These are phyloP conservation scores for Hippopotamyrus pictus DNA, from an alignment of 2,797 vertebrate species.

Conservation along the genomic window DNA sequence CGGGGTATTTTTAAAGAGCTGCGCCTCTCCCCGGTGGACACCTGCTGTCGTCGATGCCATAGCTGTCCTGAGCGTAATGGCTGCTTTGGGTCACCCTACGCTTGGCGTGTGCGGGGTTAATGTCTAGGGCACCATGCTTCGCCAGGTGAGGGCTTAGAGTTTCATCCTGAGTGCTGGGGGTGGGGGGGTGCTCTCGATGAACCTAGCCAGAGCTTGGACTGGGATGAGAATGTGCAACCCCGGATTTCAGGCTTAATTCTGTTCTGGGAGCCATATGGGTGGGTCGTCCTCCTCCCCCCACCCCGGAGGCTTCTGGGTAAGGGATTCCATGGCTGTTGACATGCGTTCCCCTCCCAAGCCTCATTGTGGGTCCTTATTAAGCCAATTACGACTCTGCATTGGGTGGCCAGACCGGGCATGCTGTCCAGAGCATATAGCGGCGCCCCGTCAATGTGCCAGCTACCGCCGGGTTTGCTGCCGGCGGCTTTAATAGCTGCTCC, in stretches of 20 bases:
- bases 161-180: constrained; percentile 20
- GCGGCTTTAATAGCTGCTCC: background rate
- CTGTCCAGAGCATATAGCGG: background rate
- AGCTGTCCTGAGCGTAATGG: background rate
- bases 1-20: background rate
- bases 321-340: background rate
- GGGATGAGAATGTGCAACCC: background rate
- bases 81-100: background rate
- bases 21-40: background rate
- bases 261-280: background rate
- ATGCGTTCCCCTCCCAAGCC: background rate
- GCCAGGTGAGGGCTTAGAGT: background rate
- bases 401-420: background rate
- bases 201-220: background rate
- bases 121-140: background rate
- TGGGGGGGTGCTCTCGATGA: background rate
- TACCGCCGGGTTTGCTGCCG: background rate
- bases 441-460: background rate
- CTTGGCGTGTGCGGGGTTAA: background rate
- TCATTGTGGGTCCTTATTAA: background rate
- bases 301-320: background rate
- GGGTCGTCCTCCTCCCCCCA: background rate
- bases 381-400: constrained; percentile 2
- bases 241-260: background rate
- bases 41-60: background rate